phyloP scores from a whole-genome alignment of 2,113 vertebrate species.

The Fregetta grallaria region DNA sequence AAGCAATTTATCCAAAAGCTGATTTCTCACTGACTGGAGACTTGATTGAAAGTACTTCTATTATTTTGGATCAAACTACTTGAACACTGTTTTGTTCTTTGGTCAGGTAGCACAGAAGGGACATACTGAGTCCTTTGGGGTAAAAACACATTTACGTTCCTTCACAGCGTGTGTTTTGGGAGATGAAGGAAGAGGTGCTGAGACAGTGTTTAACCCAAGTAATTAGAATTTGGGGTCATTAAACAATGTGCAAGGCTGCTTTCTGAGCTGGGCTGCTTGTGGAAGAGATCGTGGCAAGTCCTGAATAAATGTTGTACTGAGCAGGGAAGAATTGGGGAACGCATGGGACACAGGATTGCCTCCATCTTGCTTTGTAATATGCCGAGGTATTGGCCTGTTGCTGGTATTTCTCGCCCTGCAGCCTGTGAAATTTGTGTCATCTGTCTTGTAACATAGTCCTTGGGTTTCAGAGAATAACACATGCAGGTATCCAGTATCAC shows the following conservation, averaged over 20 bases:
- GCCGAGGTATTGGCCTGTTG: background rate
- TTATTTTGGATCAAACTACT: background rate
- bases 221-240: background rate
- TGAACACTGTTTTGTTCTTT: background rate
- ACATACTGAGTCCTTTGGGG: background rate
- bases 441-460: background rate
- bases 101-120: background rate
- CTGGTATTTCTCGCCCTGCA: background rate
- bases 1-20: background rate
- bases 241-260: background rate
- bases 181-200: background rate
- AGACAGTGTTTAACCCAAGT: background rate
- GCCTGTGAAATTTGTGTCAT: background rate
- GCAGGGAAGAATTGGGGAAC: background rate
- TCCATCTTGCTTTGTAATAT: background rate
- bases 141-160: background rate
- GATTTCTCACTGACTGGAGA: background rate
- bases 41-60: background rate
- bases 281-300: background rate
- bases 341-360: accelerated
- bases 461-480: background rate
- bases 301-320: background rate
- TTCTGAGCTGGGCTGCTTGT: background rate
- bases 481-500: background rate
- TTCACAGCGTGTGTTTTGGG: background rate